Evolutionary conservation across 2,797 vertebrate species (phyloP), one percentile per base, ranked within the genome.

Genomic region (Cichlasoma orientale): DNA sequence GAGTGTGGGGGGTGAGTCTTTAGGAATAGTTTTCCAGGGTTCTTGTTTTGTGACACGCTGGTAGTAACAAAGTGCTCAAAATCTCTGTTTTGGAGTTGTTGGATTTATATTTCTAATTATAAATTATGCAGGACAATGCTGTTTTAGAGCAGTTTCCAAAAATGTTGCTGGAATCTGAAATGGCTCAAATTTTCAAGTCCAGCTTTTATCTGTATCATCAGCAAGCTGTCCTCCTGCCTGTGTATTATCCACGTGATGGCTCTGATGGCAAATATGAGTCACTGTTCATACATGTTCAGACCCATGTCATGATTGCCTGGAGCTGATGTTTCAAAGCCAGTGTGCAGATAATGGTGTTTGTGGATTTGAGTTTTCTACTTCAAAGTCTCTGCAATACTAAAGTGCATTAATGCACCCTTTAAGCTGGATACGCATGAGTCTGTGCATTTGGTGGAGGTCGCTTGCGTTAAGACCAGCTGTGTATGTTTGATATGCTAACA

Each of bases 401-500:
- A 59, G 31, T 73, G 50, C 19, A 13, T 80, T 61, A 72, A 29
- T 70, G 54, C 56, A 1, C 31, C 72, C 66, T 68, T 68, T 7
- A 23, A 77, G 77, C 53, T 3, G 7, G n/a, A 66, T 47, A 9
- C 71, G 76, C 38, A 25, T 27, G 11, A 57, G n/a, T 56, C n/a
- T 29, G n/a, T 57, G 13, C 53, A 33, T 54, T 33, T 31, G 31
- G 29, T 80, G 70, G 13, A 2, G 63, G 74, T 70, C 57, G 63
- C 50, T 59, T 78, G 70, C 61, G 13, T 70, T 27, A 59, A 66
- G 53, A 56, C 71, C 55, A 56, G 25, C 81, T 80, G 80, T 21
- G 50, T 36, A 18, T 74, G 61, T 88, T 83, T 87, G 78, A 92
- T 85, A 89, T 82, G 79, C 77, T 78, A 89, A 89, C 79, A 87